These are phyloP conservation scores for Agrotis puta DNA, from an alignment of 2,888 invertebrate genomes.

Conservation along the genomic window DNA sequence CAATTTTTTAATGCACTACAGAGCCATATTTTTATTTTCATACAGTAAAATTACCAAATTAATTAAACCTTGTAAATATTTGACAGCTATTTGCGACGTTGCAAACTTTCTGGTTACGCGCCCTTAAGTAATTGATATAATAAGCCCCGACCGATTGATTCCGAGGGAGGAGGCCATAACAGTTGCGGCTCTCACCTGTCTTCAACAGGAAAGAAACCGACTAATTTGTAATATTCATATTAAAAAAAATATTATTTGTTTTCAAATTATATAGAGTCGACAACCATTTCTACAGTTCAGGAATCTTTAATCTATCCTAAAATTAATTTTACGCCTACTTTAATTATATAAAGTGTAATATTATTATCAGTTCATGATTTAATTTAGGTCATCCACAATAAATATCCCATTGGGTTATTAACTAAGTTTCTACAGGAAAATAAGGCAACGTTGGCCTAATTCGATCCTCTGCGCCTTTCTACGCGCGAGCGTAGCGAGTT, in stretches of 20 bases:
- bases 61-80: no score
- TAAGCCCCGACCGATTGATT: background rate
- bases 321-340: background rate
- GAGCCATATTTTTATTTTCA: no score
- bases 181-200: background rate
- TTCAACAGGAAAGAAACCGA: background rate
- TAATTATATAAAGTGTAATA: background rate
- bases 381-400: slow-evolving; percentile 1
- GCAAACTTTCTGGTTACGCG: no score
- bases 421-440: slow-evolving; percentile 16
- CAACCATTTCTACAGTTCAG: background rate
- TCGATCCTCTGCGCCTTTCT: background rate
- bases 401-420: slow-evolving; percentile 15
- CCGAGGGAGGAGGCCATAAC: background rate
- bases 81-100: no score
- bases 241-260: background rate
- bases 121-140: slow-evolving; percentile 12
- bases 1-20: no score
- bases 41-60: no score
- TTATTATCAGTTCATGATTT: background rate
- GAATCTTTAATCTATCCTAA: background rate
- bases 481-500: slow-evolving; percentile 4
- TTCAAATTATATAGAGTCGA: background rate
- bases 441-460: slow-evolving; percentile 3
- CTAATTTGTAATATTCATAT: background rate